phyloP scores from a whole-genome alignment of 2,888 invertebrate species.

The Tricholauxania praeusta region DNA sequence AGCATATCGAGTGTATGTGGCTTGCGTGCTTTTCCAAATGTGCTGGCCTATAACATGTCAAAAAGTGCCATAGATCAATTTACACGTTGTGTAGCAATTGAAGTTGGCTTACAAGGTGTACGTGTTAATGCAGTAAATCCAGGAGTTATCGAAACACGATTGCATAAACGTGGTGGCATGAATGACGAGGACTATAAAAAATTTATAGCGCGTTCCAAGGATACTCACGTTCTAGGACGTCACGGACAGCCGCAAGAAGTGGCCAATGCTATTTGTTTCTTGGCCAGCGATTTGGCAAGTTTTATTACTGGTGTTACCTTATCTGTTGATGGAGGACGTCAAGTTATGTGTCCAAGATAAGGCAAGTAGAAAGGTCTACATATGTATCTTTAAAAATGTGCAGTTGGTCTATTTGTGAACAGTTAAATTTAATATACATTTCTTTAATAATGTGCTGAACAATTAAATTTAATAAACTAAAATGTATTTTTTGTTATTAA shows the following conservation, averaged over 20 bases:
- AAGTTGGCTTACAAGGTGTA: conserved; percentile 81
- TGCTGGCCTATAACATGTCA: conserved; percentile 89
- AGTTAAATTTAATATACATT: background rate
- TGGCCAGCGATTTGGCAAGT: conserved; percentile 86
- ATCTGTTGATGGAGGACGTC: conserved; percentile 93
- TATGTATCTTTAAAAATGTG: background rate
- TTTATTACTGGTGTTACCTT: conserved; percentile 90
- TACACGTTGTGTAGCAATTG: conserved; percentile 89
- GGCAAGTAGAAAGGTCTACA: background rate
- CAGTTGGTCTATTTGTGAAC: too few relatives aligned
- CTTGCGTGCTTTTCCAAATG: conserved; percentile 85
- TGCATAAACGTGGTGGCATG: conserved; percentile 87
- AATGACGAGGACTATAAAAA: conserved; percentile 80
- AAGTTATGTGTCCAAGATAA: conserved; percentile 88
- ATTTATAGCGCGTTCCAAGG: conserved; percentile 84
- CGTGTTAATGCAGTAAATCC: conserved; percentile 92
- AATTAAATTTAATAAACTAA: background rate
- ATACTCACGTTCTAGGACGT: conserved; percentile 90
- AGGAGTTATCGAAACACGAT: conserved; percentile 84
- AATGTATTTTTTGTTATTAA: too few relatives aligned
- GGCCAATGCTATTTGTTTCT: conserved; percentile 87
- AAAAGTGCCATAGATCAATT: conserved; percentile 94
- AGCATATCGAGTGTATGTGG: conserved; percentile 95
- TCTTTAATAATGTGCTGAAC: background rate
- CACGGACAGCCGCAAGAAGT: conserved; percentile 86